phyloP scores from a whole-genome alignment of 2,888 invertebrate species.

The Gortyna flavago region DNA sequence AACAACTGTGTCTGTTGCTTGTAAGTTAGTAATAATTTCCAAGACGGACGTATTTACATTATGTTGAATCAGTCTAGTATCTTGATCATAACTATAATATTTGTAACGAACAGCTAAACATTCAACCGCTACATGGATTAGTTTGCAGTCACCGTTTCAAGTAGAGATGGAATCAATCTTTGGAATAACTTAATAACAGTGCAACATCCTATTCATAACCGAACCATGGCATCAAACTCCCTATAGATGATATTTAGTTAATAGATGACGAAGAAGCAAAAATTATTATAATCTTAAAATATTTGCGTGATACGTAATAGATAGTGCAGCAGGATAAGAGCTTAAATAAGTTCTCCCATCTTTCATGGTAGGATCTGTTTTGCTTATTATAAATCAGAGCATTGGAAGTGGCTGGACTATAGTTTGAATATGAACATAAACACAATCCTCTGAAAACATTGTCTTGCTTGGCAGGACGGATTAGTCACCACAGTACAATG shows the following conservation, averaged over 20 bases:
- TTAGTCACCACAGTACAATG: constrained; percentile 21
- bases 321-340: too few species aligned
- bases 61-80: constrained; percentile 12
- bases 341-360: not conserved
- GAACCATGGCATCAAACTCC: not conserved
- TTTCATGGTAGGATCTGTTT: not conserved
- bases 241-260: not conserved
- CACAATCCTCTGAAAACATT: constrained; percentile 22
- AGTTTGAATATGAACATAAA: constrained; percentile 9
- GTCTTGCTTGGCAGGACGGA: not conserved
- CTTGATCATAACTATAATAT: constrained; percentile 15
- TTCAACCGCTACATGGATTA: not conserved
- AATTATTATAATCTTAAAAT: not conserved
- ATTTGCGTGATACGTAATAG: too few species aligned
- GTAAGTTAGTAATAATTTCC: constrained; percentile 21
- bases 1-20: constrained; percentile 30
- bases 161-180: not conserved
- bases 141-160: not conserved
- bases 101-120: not conserved
- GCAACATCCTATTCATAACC: not conserved
- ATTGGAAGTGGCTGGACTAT: not conserved
- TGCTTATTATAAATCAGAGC: not conserved
- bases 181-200: not conserved
- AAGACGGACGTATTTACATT: constrained; percentile 21
- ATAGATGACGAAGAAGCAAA: not conserved